These are phyloP conservation scores for Danaus chrysippus DNA, from an alignment of 2,888 invertebrate species.

Conservation along the genomic window DNA sequence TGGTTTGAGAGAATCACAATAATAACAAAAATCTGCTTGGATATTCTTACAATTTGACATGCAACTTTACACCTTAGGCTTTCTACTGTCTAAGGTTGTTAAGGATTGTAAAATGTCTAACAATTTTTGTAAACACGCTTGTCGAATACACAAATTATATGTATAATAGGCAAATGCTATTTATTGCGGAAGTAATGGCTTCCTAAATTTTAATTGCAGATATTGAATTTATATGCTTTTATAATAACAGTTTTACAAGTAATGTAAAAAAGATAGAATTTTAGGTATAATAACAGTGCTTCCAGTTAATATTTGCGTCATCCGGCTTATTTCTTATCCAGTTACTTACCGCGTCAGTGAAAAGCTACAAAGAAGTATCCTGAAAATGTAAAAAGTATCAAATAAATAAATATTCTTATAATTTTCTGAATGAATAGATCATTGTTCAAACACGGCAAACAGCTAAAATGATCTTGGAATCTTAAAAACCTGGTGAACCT, in stretches of 20 bases:
- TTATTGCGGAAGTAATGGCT: slow-evolving; percentile 80
- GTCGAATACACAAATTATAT: slow-evolving; percentile 75
- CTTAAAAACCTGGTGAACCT: slow-evolving; percentile 19
- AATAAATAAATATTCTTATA: slow-evolving; percentile 17
- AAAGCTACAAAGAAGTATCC: slow-evolving; percentile 61
- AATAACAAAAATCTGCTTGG: slow-evolving; percentile 35
- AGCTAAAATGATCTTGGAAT: slow-evolving; percentile 15
- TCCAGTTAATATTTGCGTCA: slow-evolving; percentile 53
- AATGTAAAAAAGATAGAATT: slow-evolving; percentile 39
- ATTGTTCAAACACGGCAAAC: neutral
- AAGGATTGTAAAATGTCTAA: slow-evolving; percentile 64
- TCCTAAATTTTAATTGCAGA: slow-evolving; percentile 77
- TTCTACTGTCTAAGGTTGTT: slow-evolving; percentile 45
- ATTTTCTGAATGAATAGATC: slow-evolving; percentile 16
- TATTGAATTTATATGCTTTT: slow-evolving; percentile 54
- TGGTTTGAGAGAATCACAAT: slow-evolving; percentile 45
- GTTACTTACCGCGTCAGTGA: slow-evolving; percentile 60
- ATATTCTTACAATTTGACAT: slow-evolving; percentile 37
- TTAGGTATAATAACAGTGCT: slow-evolving; percentile 42
- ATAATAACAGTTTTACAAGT: slow-evolving; percentile 46
- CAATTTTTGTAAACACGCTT: slow-evolving; percentile 80
- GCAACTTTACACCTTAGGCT: slow-evolving; percentile 58
- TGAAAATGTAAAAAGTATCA: slow-evolving; percentile 40
- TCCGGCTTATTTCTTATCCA: slow-evolving; percentile 57
- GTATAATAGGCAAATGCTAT: slow-evolving; percentile 72